Evolutionary conservation across 2,888 invertebrate species (phyloP).

Genomic region (Drosophila sordidapex): DNA sequence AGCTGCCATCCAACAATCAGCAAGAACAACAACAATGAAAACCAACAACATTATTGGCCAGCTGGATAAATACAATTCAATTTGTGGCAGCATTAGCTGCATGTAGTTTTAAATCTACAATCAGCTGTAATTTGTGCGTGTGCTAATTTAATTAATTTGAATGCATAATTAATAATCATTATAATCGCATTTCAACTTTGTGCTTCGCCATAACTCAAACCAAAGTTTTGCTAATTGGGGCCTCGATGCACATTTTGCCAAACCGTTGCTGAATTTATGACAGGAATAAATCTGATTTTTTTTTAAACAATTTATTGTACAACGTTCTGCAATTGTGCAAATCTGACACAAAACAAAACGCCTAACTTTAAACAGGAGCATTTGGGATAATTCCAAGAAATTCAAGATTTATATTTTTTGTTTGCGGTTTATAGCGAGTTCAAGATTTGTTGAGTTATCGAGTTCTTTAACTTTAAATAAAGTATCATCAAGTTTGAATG

Average conservation of each 20-base stretch:
- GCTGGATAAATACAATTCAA: constrained; percentile 55
- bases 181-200: constrained; percentile 24
- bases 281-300: constrained; percentile 46
- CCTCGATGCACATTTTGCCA: constrained; percentile 30
- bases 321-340: background rate
- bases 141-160: constrained; percentile 67
- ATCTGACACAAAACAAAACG: background rate
- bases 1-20: background rate
- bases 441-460: background rate
- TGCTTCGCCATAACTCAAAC: constrained; percentile 26
- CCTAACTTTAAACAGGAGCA: background rate
- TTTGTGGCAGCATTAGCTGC: constrained; percentile 60
- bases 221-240: constrained; percentile 16
- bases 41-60: constrained; percentile 39
- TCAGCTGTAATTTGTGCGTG: constrained; percentile 38
- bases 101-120: constrained; percentile 46
- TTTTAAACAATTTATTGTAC: constrained; percentile 24
- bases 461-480: background rate
- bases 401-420: background rate
- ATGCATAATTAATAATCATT: constrained; percentile 70
- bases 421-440: background rate
- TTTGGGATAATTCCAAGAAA: background rate
- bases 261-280: constrained; percentile 41
- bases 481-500: background rate
- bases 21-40: constrained; percentile 4